Percentiles rank a stretch among this genome's conserved stretches.
Evolutionary conservation across 2,797 vertebrate genomes (phyloP).

Genomic region (Coranthus polyacanthus): DNA sequence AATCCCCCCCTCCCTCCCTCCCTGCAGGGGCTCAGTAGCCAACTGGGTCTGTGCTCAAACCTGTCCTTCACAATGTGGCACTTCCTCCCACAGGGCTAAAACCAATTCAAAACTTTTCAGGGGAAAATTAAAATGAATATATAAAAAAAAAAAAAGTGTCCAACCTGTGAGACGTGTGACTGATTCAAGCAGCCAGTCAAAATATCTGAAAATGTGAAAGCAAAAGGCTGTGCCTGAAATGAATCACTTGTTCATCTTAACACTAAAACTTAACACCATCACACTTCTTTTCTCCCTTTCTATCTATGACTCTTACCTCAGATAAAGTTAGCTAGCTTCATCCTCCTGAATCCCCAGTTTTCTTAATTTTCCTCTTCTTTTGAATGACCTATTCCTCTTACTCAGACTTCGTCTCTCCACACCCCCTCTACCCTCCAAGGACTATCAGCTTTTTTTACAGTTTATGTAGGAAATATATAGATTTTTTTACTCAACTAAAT

Average conservation of each 20-base stretch:
- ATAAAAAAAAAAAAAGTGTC: background rate
- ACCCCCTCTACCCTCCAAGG: background rate
- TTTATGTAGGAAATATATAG: no score
- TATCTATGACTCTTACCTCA: no score
- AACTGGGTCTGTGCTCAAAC: conserved; percentile 36
- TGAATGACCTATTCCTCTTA: background rate
- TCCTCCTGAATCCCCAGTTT: background rate
- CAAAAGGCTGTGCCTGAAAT: background rate
- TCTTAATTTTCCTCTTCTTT: conserved; percentile 16
- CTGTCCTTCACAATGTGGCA: conserved; percentile 39
- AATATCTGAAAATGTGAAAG: conserved; percentile 16
- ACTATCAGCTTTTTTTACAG: background rate
- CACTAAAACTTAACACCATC: background rate
- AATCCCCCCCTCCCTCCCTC: conserved; percentile 32
- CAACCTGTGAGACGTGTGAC: conserved; percentile 22
- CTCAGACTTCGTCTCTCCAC: conserved; percentile 5
- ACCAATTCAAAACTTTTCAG: conserved; percentile 41
- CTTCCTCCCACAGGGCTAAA: conserved; percentile 29
- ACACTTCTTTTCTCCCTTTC: no score
- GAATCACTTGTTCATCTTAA: conserved; percentile 15
- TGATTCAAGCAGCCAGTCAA: conserved; percentile 11
- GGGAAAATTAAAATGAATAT: conserved; percentile 20
- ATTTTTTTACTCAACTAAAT: no score
- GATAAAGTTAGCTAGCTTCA: no score
- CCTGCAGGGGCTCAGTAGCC: conserved; percentile 41